Evolutionary conservation across 2,888 invertebrate species (phyloP).

Genomic region (Drosophila paranaensis): DNA sequence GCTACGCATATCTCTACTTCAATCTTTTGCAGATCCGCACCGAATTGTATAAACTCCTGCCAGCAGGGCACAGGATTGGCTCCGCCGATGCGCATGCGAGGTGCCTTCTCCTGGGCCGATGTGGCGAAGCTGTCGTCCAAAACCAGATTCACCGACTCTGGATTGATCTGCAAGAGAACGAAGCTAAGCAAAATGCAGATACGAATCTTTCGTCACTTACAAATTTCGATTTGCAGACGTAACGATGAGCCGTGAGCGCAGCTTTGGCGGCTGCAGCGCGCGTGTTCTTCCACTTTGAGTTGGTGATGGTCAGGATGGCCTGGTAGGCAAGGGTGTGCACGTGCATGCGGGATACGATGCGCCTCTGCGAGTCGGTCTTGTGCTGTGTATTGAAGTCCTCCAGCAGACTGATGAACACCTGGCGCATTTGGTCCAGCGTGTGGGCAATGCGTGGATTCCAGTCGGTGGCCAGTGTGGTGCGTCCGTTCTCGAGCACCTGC

Average conservation of each 20-base stretch:
- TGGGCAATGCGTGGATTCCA: conserved; percentile 92
- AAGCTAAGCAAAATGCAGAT: too few species aligned
- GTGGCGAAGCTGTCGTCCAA: conserved; percentile 94
- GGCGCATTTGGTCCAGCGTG: conserved; percentile 92
- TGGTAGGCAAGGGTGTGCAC: conserved; percentile 95
- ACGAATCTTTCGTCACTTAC: conserved; percentile 51
- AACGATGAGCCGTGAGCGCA: conserved; percentile 92
- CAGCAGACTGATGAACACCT: conserved; percentile 86
- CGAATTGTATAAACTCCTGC: conserved; percentile 87
- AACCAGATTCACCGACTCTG: conserved; percentile 86
- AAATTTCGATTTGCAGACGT: conserved; percentile 90
- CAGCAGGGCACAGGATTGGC: conserved; percentile 93
- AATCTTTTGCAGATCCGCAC: conserved; percentile 50
- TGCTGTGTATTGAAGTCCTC: conserved; percentile 65
- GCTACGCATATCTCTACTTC: conserved; percentile 90
- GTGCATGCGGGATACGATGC: conserved; percentile 90
- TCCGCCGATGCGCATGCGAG: conserved; percentile 88
- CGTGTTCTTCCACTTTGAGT: conserved; percentile 91
- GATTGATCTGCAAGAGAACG: conserved; percentile 77
- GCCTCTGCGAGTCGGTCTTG: conserved; percentile 73
- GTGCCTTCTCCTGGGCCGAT: conserved; percentile 86
- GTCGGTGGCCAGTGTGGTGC: conserved; percentile 90
- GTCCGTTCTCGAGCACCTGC: conserved; percentile 89
- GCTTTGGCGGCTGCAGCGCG: conserved; percentile 93
- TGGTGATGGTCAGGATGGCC: conserved; percentile 90